Percentiles rank a stretch among this genome's conserved stretches.
These are phyloP conservation scores for Calephelis perditalis DNA, from an alignment of 2,888 invertebrate species.

Conservation along the genomic window DNA sequence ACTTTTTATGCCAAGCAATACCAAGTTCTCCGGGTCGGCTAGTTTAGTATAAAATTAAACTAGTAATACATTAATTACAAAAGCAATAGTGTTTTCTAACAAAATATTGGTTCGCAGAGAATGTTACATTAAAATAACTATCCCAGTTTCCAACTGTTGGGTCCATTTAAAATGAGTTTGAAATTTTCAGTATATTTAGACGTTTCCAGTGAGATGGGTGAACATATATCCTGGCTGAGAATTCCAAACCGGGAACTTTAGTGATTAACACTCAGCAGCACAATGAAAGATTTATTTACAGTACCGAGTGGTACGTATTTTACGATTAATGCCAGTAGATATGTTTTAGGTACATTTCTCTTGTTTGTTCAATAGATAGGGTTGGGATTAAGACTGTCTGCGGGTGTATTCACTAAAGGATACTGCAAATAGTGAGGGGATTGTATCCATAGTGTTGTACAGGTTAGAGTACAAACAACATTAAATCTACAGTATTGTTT, in stretches of 20 bases:
- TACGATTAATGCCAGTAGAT: slow-evolving; percentile 4
- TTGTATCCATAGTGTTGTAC: too few relatives aligned
- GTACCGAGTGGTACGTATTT: background rate
- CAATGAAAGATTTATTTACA: slow-evolving; percentile 18
- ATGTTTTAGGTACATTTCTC: background rate
- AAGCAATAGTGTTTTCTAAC: too few relatives aligned
- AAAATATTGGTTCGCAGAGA: background rate
- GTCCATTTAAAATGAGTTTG: slow-evolving; percentile 5
- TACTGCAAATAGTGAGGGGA: too few relatives aligned
- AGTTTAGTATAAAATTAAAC: too few relatives aligned
- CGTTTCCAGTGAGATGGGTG: slow-evolving; percentile 10
- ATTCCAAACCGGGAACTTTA: slow-evolving; percentile 10
- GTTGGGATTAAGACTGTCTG: too few relatives aligned
- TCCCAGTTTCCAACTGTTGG: background rate
- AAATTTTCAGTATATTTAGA: slow-evolving; percentile 10
- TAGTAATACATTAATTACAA: too few relatives aligned
- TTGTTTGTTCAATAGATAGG: background rate
- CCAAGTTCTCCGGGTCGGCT: too few relatives aligned
- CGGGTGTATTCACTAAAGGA: too few relatives aligned
- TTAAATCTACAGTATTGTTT: too few relatives aligned
- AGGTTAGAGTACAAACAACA: too few relatives aligned
- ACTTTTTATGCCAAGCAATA: too few relatives aligned
- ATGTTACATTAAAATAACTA: slow-evolving; percentile 1
- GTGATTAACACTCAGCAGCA: slow-evolving; percentile 16
- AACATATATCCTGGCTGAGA: slow-evolving; percentile 6